Base-by-base conservation (phyloP, 2,888 invertebrate species). In the Tachina lurida region DNA sequence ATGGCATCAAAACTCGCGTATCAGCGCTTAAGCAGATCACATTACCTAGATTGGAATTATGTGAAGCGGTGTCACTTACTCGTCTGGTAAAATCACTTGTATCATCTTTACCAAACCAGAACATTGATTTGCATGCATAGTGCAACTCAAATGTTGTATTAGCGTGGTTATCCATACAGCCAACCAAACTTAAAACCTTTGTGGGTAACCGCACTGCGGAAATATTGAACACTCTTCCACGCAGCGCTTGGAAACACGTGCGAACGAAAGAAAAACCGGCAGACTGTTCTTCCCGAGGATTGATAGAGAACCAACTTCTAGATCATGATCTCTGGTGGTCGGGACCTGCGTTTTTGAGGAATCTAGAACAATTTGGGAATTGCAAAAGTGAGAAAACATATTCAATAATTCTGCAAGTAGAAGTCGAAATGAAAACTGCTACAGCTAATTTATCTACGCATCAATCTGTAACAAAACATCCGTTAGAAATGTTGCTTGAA, bases 261-360 rank as follows among this genome's bases (percentile, higher is more conserved):
- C 5, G 12, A 49, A 49, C 49, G 12, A 22, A 22, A 22, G 1
- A 22, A 22, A 22, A 22, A 1, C 22, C 22, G 22, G 22, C 22
- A 22, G 22, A 22, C 22, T 22, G 22, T 22, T 1, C 22, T 22
- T 22, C 22, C 22, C 22, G 22, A 22, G 22, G 22, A 22, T 22
- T 22, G 22, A 22, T 22, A 3, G 22, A 2, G 22, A 22, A 22
- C 22, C 22, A 22, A 22, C 22, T 3, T 22, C 22, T 22, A 22
- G 22, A 3, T 22, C 22, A 22, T 22, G 22, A 22, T 22, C 22
- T 22, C 22, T 83, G 83, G 83, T 83, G 77, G 77, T 56, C 10
- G 9, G 68, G 63, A 10, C 78, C 49, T 1, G 2, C 10, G 10
- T 83, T 76, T 65, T 54, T 83, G 4, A 56, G 12, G 13, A 13